Conservation (phyloP, 1,140 invertebrate species). For the Coenobita brevimanus region DNA sequence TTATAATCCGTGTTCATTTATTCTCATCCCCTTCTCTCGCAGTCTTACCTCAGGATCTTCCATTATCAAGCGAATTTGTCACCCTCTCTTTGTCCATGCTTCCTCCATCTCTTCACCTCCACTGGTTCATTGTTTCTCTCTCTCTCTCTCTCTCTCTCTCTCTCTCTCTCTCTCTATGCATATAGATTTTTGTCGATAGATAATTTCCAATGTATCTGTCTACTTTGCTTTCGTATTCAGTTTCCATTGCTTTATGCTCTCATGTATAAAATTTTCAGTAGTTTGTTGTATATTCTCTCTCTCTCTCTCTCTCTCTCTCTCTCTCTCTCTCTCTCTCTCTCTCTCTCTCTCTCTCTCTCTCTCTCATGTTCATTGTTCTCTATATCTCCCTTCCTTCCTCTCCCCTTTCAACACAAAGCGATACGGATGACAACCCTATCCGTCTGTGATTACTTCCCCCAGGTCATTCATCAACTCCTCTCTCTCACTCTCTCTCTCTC, state of each 20-base stretch:
- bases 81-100: too few species aligned
- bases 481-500: background rate
- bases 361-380: background rate
- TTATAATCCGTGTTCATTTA: background rate
- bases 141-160: constrained; percentile 5
- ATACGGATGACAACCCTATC: too few species aligned
- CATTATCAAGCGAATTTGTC: too few species aligned
- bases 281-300: too few species aligned
- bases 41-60: background rate
- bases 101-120: too few species aligned
- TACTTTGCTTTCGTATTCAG: background rate
- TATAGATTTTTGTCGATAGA: background rate
- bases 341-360: background rate
- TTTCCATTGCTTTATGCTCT: too few species aligned
- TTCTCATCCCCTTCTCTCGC: background rate
- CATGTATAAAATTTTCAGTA: too few species aligned
- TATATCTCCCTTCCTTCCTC: background rate
- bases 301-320: background rate
- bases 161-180: too few species aligned
- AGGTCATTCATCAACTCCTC: constrained; percentile 20
- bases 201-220: background rate
- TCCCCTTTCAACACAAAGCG: background rate
- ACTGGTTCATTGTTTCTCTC: background rate
- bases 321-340: background rate
- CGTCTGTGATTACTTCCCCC: constrained; percentile 9